phyloP scores from a whole-genome alignment of 2,888 invertebrate species.

The Eupithecia tripunctaria region DNA sequence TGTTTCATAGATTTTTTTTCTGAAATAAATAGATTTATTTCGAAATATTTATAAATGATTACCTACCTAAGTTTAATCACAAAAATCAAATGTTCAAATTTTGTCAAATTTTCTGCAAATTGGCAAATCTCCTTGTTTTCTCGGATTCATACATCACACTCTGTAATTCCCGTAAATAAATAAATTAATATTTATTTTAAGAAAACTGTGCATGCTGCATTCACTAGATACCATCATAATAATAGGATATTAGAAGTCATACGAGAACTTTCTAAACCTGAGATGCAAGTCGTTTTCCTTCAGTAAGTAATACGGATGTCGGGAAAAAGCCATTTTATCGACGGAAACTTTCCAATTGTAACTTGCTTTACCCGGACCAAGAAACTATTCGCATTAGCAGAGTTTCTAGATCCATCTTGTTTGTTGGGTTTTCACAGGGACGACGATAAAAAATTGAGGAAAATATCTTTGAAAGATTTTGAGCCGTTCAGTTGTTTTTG shows the following conservation, averaged over 20 bases:
- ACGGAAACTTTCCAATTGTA: conserved; percentile 27
- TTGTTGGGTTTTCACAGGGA: neutral
- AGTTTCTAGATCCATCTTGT: neutral
- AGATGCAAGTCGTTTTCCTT: conserved; percentile 26
- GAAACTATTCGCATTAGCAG: neutral
- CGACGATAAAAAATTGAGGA: neutral
- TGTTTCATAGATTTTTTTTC: neutral
- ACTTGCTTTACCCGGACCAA: conserved; percentile 19
- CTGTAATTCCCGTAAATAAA: neutral
- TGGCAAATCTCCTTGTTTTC: neutral
- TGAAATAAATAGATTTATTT: neutral
- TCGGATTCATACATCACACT: neutral
- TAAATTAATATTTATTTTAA: too few relatives aligned
- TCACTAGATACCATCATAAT: neutral
- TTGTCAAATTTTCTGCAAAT: neutral
- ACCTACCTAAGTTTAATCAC: neutral
- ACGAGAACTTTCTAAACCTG: conserved; percentile 27
- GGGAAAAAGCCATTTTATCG: conserved; percentile 27
- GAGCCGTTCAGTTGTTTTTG: too few relatives aligned
- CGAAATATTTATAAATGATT: neutral
- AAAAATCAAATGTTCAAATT: neutral
- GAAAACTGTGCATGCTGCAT: too few relatives aligned
- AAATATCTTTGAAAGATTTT: too few relatives aligned
- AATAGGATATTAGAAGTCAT: conserved; percentile 5
- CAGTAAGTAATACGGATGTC: conserved; percentile 32